These are phyloP conservation scores for Epizoanthus rinbou DNA, from an alignment of 92 coral and sea anemone genomes.

Conservation along the genomic window DNA sequence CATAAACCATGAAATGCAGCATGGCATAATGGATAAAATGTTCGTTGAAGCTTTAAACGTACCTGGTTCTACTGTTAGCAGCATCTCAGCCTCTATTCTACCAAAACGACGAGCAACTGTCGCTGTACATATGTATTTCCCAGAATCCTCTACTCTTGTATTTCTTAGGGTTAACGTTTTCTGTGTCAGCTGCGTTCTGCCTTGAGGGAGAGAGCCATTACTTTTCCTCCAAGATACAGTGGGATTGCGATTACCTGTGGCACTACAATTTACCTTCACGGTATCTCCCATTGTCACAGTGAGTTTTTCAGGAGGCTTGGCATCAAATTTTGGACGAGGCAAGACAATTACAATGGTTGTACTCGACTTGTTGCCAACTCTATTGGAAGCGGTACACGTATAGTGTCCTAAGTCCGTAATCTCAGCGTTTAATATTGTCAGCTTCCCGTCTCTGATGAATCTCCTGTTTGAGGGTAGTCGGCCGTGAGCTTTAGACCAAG, in stretches of 20 bases:
- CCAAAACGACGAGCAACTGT: background rate
- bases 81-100: too few species aligned
- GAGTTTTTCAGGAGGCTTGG: constrained; percentile 36
- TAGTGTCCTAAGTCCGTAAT: constrained; percentile 51
- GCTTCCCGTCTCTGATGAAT: background rate
- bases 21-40: too few species aligned
- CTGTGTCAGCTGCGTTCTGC: constrained; percentile 25
- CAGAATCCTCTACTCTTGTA: constrained; percentile 10
- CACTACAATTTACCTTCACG: constrained; percentile 51
- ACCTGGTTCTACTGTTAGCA: too few species aligned
- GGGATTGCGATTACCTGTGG: constrained; percentile 45
- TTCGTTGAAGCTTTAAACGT: too few species aligned
- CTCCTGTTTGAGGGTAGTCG: constrained; percentile 44
- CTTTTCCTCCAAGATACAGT: constrained; percentile 52
- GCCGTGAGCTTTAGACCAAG: constrained; percentile 58
- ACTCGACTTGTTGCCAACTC: constrained; percentile 37
- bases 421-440: constrained; percentile 16
- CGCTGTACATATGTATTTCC: constrained; percentile 41
- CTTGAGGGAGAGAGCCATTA: constrained; percentile 38
- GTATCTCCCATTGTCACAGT: background rate
- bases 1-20: too few species aligned
- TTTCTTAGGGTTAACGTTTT: constrained; percentile 13
- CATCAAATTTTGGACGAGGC: constrained; percentile 33
- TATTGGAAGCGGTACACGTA: constrained; percentile 49
- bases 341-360: constrained; percentile 42